phyloP scores from a whole-genome alignment of 2,888 invertebrate genomes.

The Pammene aurita region DNA sequence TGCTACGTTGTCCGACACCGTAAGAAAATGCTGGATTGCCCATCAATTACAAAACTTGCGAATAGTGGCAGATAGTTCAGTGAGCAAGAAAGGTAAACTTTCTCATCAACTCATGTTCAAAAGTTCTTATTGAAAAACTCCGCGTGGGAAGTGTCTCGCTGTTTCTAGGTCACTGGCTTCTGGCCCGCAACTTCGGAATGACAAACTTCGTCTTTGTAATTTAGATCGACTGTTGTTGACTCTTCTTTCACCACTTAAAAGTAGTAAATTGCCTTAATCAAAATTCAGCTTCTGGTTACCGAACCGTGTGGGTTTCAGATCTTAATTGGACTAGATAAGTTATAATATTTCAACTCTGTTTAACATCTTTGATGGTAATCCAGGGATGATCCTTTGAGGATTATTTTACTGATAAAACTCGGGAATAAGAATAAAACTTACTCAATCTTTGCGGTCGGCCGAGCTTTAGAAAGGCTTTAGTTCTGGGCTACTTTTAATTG shows the following conservation, averaged over 20 bases:
- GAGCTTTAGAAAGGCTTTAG: constrained; percentile 51
- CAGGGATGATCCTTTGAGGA: constrained; percentile 37
- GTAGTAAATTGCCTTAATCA: constrained; percentile 48
- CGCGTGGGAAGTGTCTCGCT: constrained; percentile 54
- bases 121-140: constrained; percentile 74
- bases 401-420: constrained; percentile 36
- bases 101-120: constrained; percentile 60
- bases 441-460: constrained; percentile 40
- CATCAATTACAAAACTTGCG: constrained; percentile 47
- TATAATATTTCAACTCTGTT: constrained; percentile 33
- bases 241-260: constrained; percentile 53
- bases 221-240: constrained; percentile 57
- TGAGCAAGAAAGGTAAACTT: constrained; percentile 56
- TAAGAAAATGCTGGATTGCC: constrained; percentile 36
- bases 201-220: constrained; percentile 62
- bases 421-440: constrained; percentile 43
- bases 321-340: constrained; percentile 30
- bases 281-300: constrained; percentile 29
- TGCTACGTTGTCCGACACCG: not conserved
- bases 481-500: constrained; percentile 65
- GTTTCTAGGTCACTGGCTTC: constrained; percentile 66
- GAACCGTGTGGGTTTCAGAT: constrained; percentile 27
- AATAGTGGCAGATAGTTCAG: constrained; percentile 44
- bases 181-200: constrained; percentile 55
- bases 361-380: constrained; percentile 40